A percentile compares a stretch with the other conserved stretches of the same genome.
Conservation (phyloP, 2,797 vertebrate species). For the Enteromius afrohamiltoni region DNA sequence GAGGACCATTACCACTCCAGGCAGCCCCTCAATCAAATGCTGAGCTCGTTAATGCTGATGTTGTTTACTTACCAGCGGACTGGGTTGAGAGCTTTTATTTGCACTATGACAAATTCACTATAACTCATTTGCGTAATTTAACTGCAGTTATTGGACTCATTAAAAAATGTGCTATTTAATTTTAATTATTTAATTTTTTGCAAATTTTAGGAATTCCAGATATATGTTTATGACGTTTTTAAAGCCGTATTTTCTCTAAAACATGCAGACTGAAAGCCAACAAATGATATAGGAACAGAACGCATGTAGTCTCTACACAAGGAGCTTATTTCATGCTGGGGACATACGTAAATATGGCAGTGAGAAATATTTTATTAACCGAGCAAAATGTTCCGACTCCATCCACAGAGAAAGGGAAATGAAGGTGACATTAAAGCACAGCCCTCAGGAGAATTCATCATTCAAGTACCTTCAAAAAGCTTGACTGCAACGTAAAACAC, state of each 20-base stretch:
- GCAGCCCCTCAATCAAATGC: slow-evolving; percentile 46
- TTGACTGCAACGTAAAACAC: slow-evolving; percentile 10
- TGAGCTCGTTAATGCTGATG: slow-evolving; percentile 14
- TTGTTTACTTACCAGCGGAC: slow-evolving; percentile 25
- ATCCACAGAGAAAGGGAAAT: slow-evolving; percentile 14
- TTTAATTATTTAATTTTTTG: neutral
- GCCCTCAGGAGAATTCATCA: neutral
- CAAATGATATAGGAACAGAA: neutral
- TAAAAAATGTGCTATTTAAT: neutral
- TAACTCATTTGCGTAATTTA: neutral
- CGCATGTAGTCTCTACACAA: neutral
- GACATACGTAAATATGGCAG: slow-evolving; percentile 17
- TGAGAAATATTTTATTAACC: slow-evolving; percentile 33
- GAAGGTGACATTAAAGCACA: slow-evolving; percentile 11
- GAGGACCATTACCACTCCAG: slow-evolving; percentile 83
- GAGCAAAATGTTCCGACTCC: neutral
- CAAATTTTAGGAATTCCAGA: neutral
- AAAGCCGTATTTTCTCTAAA: neutral
- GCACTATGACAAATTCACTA: neutral
- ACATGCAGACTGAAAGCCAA: neutral
- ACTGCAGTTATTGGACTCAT: neutral
- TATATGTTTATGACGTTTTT: too few species aligned
- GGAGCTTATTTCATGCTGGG: slow-evolving; percentile 1
- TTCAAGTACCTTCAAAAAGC: slow-evolving; percentile 9
- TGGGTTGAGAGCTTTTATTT: slow-evolving; percentile 13